phyloP scores from a whole-genome alignment of 1,140 invertebrate genomes.

The Centruroides vittatus region DNA sequence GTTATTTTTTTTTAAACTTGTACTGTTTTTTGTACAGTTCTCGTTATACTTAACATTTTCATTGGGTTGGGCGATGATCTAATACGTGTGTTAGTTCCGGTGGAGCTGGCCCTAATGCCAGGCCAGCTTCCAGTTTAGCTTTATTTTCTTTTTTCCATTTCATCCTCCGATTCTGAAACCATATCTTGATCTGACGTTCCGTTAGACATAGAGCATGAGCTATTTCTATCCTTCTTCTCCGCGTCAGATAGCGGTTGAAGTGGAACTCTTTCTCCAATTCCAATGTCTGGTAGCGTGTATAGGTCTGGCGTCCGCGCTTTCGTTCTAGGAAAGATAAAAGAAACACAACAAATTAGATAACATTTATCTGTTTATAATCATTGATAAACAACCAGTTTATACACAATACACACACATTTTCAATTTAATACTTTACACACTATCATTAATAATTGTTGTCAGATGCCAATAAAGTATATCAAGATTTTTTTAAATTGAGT shows the following conservation, averaged over 20 bases:
- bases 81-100: conserved; percentile 11
- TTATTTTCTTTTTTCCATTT: conserved; percentile 35
- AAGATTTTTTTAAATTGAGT: too few relatives aligned
- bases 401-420: too few relatives aligned
- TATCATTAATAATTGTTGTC: too few relatives aligned
- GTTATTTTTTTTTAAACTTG: too few relatives aligned
- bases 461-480: too few relatives aligned
- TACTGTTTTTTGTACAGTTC: too few relatives aligned
- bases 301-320: conserved; percentile 33
- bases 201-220: conserved; percentile 35
- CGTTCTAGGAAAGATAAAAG: conserved; percentile 12
- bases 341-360: too few relatives aligned
- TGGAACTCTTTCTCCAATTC: conserved; percentile 85
- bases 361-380: too few relatives aligned
- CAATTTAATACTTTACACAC: too few relatives aligned
- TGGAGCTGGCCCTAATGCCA: conserved; percentile 13
- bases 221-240: conserved; percentile 33
- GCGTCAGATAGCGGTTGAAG: conserved; percentile 40
- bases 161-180: conserved; percentile 37
- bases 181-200: conserved; percentile 36
- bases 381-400: too few relatives aligned
- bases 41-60: too few relatives aligned
- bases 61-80: background rate
- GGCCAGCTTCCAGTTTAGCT: conserved; percentile 17
- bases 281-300: conserved; percentile 38